These are phyloP conservation scores for Blastobasis lacticolella DNA, from an alignment of 2,888 invertebrate species.

Conservation along the genomic window DNA sequence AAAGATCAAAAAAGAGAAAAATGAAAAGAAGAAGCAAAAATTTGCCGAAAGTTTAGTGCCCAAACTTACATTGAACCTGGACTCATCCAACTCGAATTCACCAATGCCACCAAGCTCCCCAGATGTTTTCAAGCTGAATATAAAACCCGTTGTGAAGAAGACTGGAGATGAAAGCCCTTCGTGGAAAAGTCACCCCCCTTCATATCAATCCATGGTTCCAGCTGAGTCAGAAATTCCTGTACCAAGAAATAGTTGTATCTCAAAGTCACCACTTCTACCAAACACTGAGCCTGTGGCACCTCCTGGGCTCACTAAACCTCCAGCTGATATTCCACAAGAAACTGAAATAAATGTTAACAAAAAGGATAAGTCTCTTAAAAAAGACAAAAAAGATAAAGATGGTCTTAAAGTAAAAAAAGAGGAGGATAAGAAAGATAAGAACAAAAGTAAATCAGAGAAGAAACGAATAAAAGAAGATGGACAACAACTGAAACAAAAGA, in stretches of 20 bases:
- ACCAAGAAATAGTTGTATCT: no score
- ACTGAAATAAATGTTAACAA: conserved; percentile 64
- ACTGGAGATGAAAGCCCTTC: conserved; percentile 60
- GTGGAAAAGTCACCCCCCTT: conserved; percentile 59
- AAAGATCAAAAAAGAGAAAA: conserved; percentile 78
- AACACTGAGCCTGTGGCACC: no score
- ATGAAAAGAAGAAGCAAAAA: conserved; percentile 79
- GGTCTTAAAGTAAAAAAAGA: conserved; percentile 77
- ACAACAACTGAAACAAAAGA: conserved; percentile 76
- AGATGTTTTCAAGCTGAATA: conserved; percentile 80
- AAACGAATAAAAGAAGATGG: conserved; percentile 80
- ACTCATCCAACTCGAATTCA: conserved; percentile 74
- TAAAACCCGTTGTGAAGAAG: conserved; percentile 81
- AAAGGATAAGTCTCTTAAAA: conserved; percentile 78
- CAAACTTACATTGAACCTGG: conserved; percentile 86
- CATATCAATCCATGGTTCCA: conserved; percentile 54
- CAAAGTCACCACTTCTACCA: no score
- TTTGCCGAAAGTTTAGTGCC: conserved; percentile 79
- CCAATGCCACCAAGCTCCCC: conserved; percentile 82
- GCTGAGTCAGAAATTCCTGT: no score
- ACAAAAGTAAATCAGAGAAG: conserved; percentile 76
- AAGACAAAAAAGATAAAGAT: conserved; percentile 78
- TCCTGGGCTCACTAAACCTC: conserved; percentile 26
- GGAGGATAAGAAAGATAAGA: conserved; percentile 80
- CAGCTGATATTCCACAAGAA: conserved; percentile 39